A percentile compares a stretch with the other conserved stretches of the same genome.
phyloP scores from a whole-genome alignment of 2,888 invertebrate genomes.

The Agelastica alni region DNA sequence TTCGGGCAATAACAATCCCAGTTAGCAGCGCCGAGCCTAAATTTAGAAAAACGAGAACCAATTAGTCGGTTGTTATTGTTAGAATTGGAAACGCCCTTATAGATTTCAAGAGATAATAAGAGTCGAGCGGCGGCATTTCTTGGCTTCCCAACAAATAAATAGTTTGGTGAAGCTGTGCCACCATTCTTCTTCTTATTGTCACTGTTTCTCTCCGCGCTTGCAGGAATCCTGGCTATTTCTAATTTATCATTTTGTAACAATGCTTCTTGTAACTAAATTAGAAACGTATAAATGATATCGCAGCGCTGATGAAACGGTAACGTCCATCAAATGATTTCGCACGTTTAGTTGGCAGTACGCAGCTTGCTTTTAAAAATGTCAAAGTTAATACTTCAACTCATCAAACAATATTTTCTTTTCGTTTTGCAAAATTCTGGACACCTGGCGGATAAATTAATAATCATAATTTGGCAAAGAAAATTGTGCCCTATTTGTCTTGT shows the following conservation, averaged over 20 bases:
- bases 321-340: not conserved
- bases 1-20: constrained; percentile 1
- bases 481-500: too few species aligned
- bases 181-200: constrained; percentile 12
- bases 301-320: too few species aligned
- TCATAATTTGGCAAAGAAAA: too few species aligned
- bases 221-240: constrained; percentile 8
- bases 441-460: too few species aligned
- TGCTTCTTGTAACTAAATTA: constrained; percentile 12
- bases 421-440: too few species aligned
- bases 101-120: constrained; percentile 21
- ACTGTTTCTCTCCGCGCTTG: constrained; percentile 3
- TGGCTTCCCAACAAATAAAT: constrained; percentile 22
- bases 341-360: too few species aligned
- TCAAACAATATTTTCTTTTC: too few species aligned
- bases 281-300: constrained; percentile 15
- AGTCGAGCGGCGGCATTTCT: constrained; percentile 2
- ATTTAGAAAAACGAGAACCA: constrained; percentile 23
- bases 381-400: too few species aligned
- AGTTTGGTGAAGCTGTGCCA: not conserved
- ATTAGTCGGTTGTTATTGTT: constrained; percentile 26
- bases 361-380: too few species aligned
- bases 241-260: constrained; percentile 19
- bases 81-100: constrained; percentile 23
- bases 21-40: constrained; percentile 3